These are phyloP conservation scores for Stenodema calcarata DNA, from an alignment of 2,888 invertebrate genomes.

Conservation along the genomic window DNA sequence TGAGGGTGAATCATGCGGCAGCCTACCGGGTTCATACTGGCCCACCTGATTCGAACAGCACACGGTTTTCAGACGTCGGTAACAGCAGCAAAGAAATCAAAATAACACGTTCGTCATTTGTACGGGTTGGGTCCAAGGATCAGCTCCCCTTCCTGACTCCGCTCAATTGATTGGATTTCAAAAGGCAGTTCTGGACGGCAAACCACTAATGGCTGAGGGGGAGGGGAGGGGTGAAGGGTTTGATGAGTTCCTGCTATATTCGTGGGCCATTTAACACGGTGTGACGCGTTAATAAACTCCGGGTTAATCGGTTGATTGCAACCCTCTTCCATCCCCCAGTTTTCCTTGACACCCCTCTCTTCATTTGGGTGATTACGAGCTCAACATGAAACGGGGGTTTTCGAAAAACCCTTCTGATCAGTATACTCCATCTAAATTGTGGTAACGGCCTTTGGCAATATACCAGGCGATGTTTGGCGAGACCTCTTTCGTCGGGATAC, in stretches of 20 bases:
- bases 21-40: too few species aligned
- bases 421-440: too few species aligned
- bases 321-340: neutral
- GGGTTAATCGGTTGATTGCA: neutral
- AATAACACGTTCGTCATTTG: neutral
- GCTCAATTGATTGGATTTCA: neutral
- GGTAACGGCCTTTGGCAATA: too few species aligned
- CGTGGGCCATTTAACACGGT: neutral
- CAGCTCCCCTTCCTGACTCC: neutral
- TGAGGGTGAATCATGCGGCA: too few species aligned
- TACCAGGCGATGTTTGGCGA: too few species aligned
- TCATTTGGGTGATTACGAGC: neutral
- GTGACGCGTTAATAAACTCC: conserved; percentile 15
- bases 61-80: too few species aligned
- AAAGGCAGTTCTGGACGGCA: neutral
- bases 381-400: neutral
- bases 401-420: too few species aligned
- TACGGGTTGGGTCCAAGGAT: neutral
- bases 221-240: neutral
- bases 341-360: neutral
- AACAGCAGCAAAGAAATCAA: neutral
- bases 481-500: too few species aligned
- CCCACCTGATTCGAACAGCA: too few species aligned
- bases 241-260: neutral
- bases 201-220: neutral